phyloP scores from a whole-genome alignment of 2,888 invertebrate genomes.

The Salpingus planirostris region DNA sequence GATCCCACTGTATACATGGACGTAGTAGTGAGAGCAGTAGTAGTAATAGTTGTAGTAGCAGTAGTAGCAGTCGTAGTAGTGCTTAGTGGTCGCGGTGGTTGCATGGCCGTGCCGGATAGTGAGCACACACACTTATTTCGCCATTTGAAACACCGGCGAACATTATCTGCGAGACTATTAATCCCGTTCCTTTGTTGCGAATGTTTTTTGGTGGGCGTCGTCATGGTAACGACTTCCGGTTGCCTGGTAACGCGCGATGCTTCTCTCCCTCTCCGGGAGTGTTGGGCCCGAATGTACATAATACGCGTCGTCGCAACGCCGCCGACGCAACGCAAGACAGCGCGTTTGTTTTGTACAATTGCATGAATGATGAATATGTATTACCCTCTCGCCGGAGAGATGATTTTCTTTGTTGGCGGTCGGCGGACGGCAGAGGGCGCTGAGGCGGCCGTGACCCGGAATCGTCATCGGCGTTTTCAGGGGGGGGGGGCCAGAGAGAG shows the following conservation, averaged over 20 bases:
- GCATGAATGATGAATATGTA: constrained; percentile 36
- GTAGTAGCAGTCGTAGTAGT: too few species aligned
- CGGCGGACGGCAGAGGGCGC: too few species aligned
- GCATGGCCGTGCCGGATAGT: constrained; percentile 1
- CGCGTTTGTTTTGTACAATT: constrained; percentile 36
- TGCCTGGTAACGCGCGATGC: constrained; percentile 35
- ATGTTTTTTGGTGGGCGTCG: constrained; percentile 41
- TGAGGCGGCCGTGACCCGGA: too few species aligned
- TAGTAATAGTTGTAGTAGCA: too few species aligned
- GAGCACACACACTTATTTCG: constrained; percentile 33
- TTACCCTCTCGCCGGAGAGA: too few species aligned
- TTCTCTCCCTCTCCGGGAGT: constrained; percentile 24
- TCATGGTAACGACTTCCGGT: constrained; percentile 40
- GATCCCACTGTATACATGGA: too few species aligned
- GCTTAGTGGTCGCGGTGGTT: too few species aligned
- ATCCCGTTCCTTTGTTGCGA: constrained; percentile 41
- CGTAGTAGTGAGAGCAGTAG: too few species aligned
- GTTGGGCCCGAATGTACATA: too few species aligned
- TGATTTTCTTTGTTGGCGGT: too few species aligned
- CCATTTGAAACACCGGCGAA: constrained; percentile 39
- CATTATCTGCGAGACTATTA: constrained; percentile 41
- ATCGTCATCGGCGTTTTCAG: too few species aligned
- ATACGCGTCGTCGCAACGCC: constrained; percentile 30
- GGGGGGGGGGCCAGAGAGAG: too few species aligned
- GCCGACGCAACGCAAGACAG: constrained; percentile 31